Percentiles rank a stretch among this genome's conserved stretches.
These are phyloP conservation scores for Sternotherus odoratus DNA, from an alignment of 2,797 vertebrate genomes.

Conservation along the genomic window DNA sequence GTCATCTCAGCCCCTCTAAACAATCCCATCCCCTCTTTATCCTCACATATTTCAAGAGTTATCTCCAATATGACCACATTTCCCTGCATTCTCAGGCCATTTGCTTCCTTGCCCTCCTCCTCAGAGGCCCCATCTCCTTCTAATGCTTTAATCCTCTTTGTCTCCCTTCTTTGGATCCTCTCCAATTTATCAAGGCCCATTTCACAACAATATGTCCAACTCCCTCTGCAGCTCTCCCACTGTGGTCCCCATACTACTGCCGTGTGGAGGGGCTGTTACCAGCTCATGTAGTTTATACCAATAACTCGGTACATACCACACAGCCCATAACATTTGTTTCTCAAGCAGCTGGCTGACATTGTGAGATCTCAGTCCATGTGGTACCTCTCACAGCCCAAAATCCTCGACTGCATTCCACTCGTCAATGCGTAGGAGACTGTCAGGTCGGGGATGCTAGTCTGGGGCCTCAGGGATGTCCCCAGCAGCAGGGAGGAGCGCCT, in stretches of 20 bases:
- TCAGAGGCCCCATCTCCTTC: background rate
- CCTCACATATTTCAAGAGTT: background rate
- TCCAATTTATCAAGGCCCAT: background rate
- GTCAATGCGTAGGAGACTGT: background rate
- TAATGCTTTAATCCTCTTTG: background rate
- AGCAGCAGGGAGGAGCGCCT: background rate
- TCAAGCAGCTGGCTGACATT: background rate
- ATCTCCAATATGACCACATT: background rate
- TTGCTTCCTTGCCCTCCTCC: background rate
- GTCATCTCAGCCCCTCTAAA: background rate
- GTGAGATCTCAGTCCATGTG: background rate
- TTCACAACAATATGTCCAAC: background rate
- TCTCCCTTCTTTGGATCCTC: background rate
- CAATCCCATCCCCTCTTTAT: background rate
- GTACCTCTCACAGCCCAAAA: background rate
- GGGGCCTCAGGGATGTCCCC: background rate
- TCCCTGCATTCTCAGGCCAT: background rate
- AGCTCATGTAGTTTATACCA: background rate
- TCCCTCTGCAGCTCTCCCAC: background rate
- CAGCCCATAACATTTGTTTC: background rate
- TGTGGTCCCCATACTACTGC: background rate
- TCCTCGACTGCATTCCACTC: background rate
- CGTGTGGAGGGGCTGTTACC: background rate
- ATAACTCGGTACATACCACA: background rate
- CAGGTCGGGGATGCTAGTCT: background rate